Evolutionary conservation across 2,888 invertebrate species (phyloP), one percentile per base, ranked within the genome.

Genomic region (Dascillus cervinus): DNA sequence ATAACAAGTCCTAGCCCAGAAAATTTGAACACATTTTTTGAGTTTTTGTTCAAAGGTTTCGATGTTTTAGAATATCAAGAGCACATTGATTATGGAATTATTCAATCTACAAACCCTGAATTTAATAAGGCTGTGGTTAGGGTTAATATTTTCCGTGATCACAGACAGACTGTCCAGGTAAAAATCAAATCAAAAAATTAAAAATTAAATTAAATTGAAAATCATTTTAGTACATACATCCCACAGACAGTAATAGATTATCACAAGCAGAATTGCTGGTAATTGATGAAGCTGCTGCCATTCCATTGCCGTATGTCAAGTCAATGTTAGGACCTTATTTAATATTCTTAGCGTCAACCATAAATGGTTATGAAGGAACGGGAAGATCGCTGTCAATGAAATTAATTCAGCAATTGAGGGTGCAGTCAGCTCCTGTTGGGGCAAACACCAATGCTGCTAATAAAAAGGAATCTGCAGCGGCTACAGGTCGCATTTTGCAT

Each of bases 201-300:
- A n/a, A n/a, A n/a, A n/a, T 3, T 17, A 11, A 20, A 4, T 63
- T 14, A n/a, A n/a, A n/a, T n/a, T n/a, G n/a, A n/a, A n/a, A n/a
- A n/a, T n/a, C n/a, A n/a, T 49, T 52, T 34, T 64, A 96, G 82
- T 98, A 98, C 64, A 94, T 98, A 56, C 84, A 90, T 39, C 96
- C 98, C 1, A 82, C 82, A 22, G 95, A 97, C 64, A 80, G 84
- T 25, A 79, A 85, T 34, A 79, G 89, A 39, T 70, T 98, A 15
- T 80, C 88, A 4, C 94, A 95, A 41, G 95, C 96, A 0, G 97
- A 98, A 64, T 65, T 99, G 21, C 73, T 98, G 15, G 79, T 98
- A 1, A 95, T 98, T 34, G 98, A 99, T 64, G 98, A 99, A 65
- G 98, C 98, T 2, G 98, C 98, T 0, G 98, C 98, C 4, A 98